Percentiles rank a stretch among this genome's conserved stretches.
Conservation (phyloP, 2,888 invertebrate genomes). For the Diplolepis rosae region DNA sequence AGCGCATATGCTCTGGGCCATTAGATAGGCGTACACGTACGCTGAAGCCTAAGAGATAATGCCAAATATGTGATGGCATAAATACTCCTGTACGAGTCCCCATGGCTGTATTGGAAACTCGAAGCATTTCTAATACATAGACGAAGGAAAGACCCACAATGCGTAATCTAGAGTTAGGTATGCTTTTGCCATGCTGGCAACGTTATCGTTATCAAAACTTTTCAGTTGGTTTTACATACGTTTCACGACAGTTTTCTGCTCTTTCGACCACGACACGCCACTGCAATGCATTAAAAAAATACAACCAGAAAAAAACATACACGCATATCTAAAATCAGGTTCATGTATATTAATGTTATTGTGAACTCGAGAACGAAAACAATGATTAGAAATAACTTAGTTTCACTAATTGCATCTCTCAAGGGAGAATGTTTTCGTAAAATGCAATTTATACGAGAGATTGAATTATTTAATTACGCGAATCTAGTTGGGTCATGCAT, state of each 20-base stretch:
- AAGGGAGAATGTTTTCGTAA: not conserved
- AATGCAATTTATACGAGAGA: not conserved
- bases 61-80: slow-evolving; percentile 38
- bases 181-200: slow-evolving; percentile 54
- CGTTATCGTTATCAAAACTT: slow-evolving; percentile 66
- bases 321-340: not conserved
- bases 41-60: slow-evolving; percentile 31
- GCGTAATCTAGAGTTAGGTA: slow-evolving; percentile 53
- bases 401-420: not conserved
- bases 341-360: not conserved
- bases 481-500: not conserved
- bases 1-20: slow-evolving; percentile 30
- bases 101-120: slow-evolving; percentile 27
- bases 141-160: slow-evolving; percentile 42
- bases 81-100: slow-evolving; percentile 45
- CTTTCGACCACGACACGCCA: slow-evolving; percentile 55
- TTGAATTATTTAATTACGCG: slow-evolving; percentile 2
- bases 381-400: not conserved
- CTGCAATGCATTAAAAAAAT: not conserved
- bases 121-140: slow-evolving; percentile 45
- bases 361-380: not conserved
- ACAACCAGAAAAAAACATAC: not conserved
- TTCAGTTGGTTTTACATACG: slow-evolving; percentile 66
- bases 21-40: slow-evolving; percentile 44
- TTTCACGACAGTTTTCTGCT: slow-evolving; percentile 65